phyloP scores from a whole-genome alignment of 2,888 invertebrate species.

The Phaonia tiefii region DNA sequence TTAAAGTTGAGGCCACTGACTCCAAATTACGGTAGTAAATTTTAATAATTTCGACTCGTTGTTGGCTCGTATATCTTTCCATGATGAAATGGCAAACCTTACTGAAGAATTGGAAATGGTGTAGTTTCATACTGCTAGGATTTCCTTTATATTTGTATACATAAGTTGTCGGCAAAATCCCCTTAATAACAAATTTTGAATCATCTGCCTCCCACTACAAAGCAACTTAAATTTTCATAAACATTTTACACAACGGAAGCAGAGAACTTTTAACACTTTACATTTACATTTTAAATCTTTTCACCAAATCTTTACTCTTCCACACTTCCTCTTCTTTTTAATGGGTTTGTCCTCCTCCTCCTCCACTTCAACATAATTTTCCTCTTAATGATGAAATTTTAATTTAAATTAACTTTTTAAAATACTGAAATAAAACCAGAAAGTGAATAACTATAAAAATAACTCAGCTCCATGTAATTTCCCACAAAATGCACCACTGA shows the following conservation, averaged over 20 bases:
- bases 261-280: not conserved
- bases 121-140: too few relatives aligned
- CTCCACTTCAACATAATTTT: not conserved
- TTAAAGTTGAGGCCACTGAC: too few relatives aligned
- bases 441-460: conserved; percentile 27
- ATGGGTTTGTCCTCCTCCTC: not conserved
- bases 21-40: too few relatives aligned
- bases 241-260: not conserved
- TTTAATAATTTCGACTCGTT: too few relatives aligned
- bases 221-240: too few relatives aligned
- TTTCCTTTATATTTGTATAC: too few relatives aligned
- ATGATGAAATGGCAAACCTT: too few relatives aligned
- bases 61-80: too few relatives aligned
- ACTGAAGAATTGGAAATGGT: too few relatives aligned
- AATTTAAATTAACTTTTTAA: conserved; percentile 38
- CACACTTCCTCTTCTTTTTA: not conserved
- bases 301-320: not conserved
- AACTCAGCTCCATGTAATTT: conserved; percentile 34
- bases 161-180: too few relatives aligned
- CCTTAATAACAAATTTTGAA: too few relatives aligned
- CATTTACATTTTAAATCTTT: not conserved
- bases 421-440: conserved; percentile 15
- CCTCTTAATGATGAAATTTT: conserved; percentile 22
- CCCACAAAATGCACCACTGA: conserved; percentile 27
- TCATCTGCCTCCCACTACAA: too few relatives aligned